Evolutionary conservation across 2,113 vertebrate species (phyloP).

Genomic region (Dolichotis patagonum): DNA sequence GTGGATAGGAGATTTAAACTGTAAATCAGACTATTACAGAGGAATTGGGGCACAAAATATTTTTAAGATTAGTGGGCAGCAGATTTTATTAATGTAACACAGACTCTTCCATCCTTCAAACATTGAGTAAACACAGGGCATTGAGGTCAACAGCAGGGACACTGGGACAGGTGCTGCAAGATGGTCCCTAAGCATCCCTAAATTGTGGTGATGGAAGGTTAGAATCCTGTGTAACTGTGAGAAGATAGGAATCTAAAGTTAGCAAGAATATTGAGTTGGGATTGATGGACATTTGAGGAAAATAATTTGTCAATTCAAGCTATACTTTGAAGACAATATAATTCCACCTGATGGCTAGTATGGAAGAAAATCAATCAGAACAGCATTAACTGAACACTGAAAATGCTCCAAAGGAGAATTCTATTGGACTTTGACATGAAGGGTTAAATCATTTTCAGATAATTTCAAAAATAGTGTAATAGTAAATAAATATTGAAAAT

Average conservation of each 20-base stretch:
- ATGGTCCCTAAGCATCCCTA: not conserved
- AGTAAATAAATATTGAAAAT: conserved; percentile 49
- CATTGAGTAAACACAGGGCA: not conserved
- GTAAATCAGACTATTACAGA: not conserved
- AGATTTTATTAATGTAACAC: not conserved
- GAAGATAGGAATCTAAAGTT: not conserved
- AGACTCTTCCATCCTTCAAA: not conserved
- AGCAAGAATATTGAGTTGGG: not conserved
- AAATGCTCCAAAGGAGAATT: not conserved
- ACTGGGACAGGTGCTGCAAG: not conserved
- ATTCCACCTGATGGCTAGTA: not conserved
- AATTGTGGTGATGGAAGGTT: not conserved
- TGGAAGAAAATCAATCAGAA: not conserved
- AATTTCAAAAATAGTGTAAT: conserved; percentile 37
- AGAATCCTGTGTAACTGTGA: not conserved
- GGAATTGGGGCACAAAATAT: not conserved
- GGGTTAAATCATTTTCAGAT: not conserved
- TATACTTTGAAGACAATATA: not conserved
- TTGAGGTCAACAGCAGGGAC: not conserved
- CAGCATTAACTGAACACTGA: not conserved
- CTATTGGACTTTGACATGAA: not conserved
- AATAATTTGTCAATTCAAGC: not conserved
- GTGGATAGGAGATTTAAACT: not conserved
- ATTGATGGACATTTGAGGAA: not conserved
- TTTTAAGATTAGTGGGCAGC: not conserved